phyloP scores from a whole-genome alignment of 2,797 vertebrate species.

The Pampus argenteus region DNA sequence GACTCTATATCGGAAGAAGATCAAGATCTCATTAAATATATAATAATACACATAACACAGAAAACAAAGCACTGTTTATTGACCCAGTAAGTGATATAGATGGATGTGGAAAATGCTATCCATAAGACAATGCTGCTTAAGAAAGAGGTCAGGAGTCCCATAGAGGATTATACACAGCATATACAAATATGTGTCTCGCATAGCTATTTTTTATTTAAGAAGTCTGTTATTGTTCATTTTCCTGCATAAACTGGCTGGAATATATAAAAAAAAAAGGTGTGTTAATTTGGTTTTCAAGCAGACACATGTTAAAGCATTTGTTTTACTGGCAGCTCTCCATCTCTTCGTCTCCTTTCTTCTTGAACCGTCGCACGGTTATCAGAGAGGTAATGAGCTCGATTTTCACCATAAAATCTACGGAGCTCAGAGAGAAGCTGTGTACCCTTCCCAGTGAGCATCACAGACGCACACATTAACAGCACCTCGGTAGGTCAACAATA shows the following conservation, averaged over 20 bases:
- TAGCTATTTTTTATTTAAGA: slow-evolving; percentile 1
- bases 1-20: slow-evolving; percentile 86
- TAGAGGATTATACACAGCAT: neutral
- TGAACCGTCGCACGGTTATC: slow-evolving; percentile 17
- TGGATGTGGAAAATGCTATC: slow-evolving; percentile 19
- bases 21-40: neutral
- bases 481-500: slow-evolving; percentile 24
- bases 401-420: slow-evolving; percentile 43
- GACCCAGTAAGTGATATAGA: slow-evolving; percentile 21
- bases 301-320: slow-evolving; percentile 16
- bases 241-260: slow-evolving; percentile 5
- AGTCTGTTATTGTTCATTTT: slow-evolving; percentile 13
- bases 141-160: slow-evolving; percentile 10
- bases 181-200: neutral
- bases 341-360: slow-evolving; percentile 30
- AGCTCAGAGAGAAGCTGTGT: slow-evolving; percentile 18
- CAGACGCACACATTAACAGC: slow-evolving; percentile 35
- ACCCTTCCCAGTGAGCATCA: slow-evolving; percentile 19
- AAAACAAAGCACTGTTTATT: slow-evolving; percentile 36
- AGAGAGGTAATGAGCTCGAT: slow-evolving; percentile 38
- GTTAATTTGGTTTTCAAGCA: slow-evolving; percentile 28
- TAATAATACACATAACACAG: slow-evolving; percentile 14
- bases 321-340: slow-evolving; percentile 40
- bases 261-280: slow-evolving; percentile 26
- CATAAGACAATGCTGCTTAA: slow-evolving; percentile 9